phyloP scores from a whole-genome alignment of 2,113 vertebrate genomes.

The Nerophis lumbriciformis region DNA sequence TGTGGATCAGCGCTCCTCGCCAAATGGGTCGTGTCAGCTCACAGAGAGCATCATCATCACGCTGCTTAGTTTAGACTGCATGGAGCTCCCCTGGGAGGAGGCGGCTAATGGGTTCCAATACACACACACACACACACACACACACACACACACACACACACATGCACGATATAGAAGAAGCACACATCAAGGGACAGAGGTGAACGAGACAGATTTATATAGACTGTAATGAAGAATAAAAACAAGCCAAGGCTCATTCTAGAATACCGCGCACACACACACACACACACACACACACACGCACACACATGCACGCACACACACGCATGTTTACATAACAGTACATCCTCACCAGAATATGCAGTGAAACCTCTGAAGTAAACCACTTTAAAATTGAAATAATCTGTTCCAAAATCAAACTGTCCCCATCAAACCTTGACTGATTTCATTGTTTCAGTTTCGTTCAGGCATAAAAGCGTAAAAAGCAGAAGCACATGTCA shows the following conservation, averaged over 20 bases:
- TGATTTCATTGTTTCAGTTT: too few species aligned
- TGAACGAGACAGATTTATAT: conserved; percentile 38
- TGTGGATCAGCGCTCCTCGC: conserved; percentile 53
- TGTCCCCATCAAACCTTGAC: too few species aligned
- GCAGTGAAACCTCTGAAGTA: too few species aligned
- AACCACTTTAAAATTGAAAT: too few species aligned
- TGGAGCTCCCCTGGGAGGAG: conserved; percentile 51
- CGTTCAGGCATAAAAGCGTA: too few species aligned
- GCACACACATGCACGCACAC: conserved; percentile 6
- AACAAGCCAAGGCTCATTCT: conserved; percentile 27
- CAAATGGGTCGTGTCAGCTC: conserved; percentile 69
- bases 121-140: conserved; percentile 24
- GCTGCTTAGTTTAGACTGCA: conserved; percentile 59
- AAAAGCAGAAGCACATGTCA: too few species aligned
- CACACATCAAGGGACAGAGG: conserved; percentile 32
- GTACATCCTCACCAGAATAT: too few species aligned
- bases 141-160: conserved; percentile 4
- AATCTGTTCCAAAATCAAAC: too few species aligned
- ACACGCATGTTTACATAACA: not conserved
- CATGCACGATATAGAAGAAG: conserved; percentile 31
- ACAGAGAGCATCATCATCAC: conserved; percentile 60
- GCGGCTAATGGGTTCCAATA: conserved; percentile 51
- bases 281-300: conserved; percentile 10
- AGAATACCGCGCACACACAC: not conserved
- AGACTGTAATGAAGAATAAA: conserved; percentile 30